A percentile compares a stretch with the other conserved stretches of the same genome.
These are phyloP conservation scores for Tor tambroides DNA, from an alignment of 2,113 vertebrate genomes.

Conservation along the genomic window DNA sequence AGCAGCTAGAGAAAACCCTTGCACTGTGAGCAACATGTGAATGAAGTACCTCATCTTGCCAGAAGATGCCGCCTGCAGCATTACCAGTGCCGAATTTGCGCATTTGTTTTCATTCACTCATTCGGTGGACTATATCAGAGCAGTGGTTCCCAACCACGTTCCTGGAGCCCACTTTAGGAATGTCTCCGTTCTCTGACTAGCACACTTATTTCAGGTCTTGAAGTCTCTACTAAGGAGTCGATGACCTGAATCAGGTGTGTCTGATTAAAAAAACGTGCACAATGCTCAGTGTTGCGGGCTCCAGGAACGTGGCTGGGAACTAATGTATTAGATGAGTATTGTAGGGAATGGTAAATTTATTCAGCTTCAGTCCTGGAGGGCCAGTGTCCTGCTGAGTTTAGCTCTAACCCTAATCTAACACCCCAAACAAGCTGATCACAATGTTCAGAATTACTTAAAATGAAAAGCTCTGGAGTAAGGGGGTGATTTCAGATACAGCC, in stretches of 20 bases:
- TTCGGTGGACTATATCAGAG: neutral
- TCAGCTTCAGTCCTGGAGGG: no score
- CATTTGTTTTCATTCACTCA: neutral
- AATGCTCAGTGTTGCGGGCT: neutral
- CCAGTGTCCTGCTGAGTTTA: neutral
- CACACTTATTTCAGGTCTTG: neutral
- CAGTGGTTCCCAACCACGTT: neutral
- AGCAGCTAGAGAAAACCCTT: neutral
- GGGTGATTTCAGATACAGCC: neutral
- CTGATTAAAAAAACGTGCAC: neutral
- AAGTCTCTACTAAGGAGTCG: neutral
- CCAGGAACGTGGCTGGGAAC: neutral
- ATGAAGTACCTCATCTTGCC: neutral
- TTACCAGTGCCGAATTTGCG: neutral
- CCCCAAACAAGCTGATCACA: neutral
- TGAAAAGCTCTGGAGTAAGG: no score
- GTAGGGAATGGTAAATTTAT: neutral
- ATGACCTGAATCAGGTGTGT: neutral
- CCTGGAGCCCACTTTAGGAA: neutral
- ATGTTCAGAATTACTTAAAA: no score
- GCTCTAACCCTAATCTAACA: neutral
- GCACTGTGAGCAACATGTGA: neutral
- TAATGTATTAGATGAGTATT: neutral
- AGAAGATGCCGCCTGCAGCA: neutral
- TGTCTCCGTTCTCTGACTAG: neutral